phyloP scores from a whole-genome alignment of 2,797 vertebrate genomes.

The Lophotriccus pileatus region DNA sequence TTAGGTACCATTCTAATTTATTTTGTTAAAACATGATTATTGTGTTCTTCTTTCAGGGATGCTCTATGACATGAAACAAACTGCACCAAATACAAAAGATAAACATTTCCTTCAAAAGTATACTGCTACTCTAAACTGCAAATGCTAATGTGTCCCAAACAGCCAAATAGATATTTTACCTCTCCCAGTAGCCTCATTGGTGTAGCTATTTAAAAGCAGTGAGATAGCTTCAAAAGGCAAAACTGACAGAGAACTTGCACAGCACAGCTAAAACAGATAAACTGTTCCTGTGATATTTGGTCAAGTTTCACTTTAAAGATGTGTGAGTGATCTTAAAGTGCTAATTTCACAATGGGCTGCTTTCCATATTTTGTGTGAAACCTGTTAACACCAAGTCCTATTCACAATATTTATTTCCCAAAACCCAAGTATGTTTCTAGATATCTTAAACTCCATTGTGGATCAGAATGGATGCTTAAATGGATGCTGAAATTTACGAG shows the following conservation, averaged over 20 bases:
- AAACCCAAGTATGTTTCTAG: not conserved
- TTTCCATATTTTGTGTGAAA: not conserved
- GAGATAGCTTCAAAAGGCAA: not conserved
- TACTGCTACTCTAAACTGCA: not conserved
- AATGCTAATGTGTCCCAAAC: not conserved
- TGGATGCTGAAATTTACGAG: not conserved
- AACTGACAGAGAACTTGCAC: not conserved
- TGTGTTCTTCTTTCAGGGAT: not conserved
- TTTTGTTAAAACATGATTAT: not conserved
- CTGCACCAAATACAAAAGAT: not conserved
- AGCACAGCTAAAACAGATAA: not conserved
- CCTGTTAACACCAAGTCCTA: not conserved
- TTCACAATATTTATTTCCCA: not conserved
- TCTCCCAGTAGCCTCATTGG: not conserved
- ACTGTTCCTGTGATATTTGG: not conserved
- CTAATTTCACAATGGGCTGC: not conserved
- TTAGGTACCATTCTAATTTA: not conserved
- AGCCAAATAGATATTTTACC: not conserved
- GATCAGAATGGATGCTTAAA: not conserved
- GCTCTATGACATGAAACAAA: not conserved
- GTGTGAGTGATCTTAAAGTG: not conserved
- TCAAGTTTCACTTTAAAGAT: not conserved
- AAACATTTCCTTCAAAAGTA: not conserved
- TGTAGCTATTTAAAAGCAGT: not conserved
- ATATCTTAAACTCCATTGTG: not conserved